A percentile compares a stretch with the other conserved stretches of the same genome.
Evolutionary conservation across 2,888 invertebrate genomes (phyloP).

Genomic region (Nemotelus nigrinus): DNA sequence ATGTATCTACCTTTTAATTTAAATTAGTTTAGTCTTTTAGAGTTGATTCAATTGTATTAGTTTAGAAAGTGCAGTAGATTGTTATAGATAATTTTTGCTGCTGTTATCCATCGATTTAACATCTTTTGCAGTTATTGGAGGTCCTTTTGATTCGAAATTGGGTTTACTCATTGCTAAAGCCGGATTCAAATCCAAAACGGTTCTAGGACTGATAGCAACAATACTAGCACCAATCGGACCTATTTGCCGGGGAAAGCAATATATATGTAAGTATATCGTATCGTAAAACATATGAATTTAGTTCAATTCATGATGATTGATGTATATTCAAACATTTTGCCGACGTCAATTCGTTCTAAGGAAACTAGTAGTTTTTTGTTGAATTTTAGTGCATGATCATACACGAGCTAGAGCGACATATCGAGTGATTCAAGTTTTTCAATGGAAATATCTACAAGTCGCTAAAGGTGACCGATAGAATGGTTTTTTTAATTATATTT

Average conservation of each 20-base stretch:
- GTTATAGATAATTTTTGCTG: conserved; percentile 49
- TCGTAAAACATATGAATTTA: no score
- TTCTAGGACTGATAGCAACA: conserved; percentile 65
- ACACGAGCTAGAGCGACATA: no score
- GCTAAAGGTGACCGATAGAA: no score
- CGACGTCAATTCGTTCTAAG: no score
- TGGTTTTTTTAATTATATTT: no score
- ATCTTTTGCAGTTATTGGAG: conserved; percentile 52
- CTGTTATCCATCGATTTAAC: conserved; percentile 49
- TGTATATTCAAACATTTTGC: no score
- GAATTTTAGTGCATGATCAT: no score
- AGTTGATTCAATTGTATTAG: neutral
- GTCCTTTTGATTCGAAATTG: conserved; percentile 60
- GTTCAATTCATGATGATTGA: no score
- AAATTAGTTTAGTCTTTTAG: conserved; percentile 4
- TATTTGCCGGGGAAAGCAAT: conserved; percentile 51
- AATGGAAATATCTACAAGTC: no score
- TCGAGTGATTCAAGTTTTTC: no score
- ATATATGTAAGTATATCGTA: neutral
- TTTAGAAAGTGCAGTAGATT: neutral
- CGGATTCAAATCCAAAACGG: conserved; percentile 64
- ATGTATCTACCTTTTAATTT: no score
- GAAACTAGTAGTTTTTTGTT: no score
- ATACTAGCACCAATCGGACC: conserved; percentile 66
- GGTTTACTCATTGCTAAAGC: conserved; percentile 65